Evolutionary conservation across 2,888 invertebrate species (phyloP), one percentile per base, ranked within the genome.

Genomic region (Melanargia galathea): DNA sequence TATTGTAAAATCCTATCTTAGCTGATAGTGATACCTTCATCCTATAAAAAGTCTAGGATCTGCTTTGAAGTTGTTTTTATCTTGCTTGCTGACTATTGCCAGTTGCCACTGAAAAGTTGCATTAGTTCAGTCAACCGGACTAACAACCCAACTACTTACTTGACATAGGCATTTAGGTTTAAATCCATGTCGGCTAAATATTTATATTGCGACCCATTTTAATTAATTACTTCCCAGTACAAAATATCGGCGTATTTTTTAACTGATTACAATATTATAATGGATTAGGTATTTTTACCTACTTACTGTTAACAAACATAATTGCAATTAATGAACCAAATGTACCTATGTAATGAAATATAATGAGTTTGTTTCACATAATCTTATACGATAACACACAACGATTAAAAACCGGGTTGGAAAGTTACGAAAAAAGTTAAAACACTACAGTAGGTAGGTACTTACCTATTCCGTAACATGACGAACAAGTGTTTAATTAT

Each of bases 351-450:
- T 45, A 20, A 45, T 45, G 45, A 45, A 45, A 2, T 22, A 13
- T 55, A 55, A 55, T 55, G 55, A 55, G 55, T 54, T 35, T 22
- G 54, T 55, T 55, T 26, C 55, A 24, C 43, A 55, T 55, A 55
- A 55, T 55, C 43, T 24, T 55, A 55, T 43, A n/a, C n/a, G 24
- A 38, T 55, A 43, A 55, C 26, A 40, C 18, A 40, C 7, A 40
- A n/a, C 26, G 40, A 40, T 40, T 38, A 24, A 24, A 55, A 55
- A 40, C 40, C 55, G 20, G 55, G 55, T 40, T 55, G 22, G 43
- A 43, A 55, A 40, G 10, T 40, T 40, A 55, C 24, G 16, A 24
- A 55, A 55, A 55, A 35, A 54, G 20, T 24, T 2, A 40, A 40
- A 40, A 40, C 40, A 40, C 40, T 43, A 11, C 8, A 4, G 2